Evolutionary conservation across 2,888 invertebrate genomes (phyloP), one percentile per base, ranked within the genome.

Genomic region (Tetragonisca angustula): DNA sequence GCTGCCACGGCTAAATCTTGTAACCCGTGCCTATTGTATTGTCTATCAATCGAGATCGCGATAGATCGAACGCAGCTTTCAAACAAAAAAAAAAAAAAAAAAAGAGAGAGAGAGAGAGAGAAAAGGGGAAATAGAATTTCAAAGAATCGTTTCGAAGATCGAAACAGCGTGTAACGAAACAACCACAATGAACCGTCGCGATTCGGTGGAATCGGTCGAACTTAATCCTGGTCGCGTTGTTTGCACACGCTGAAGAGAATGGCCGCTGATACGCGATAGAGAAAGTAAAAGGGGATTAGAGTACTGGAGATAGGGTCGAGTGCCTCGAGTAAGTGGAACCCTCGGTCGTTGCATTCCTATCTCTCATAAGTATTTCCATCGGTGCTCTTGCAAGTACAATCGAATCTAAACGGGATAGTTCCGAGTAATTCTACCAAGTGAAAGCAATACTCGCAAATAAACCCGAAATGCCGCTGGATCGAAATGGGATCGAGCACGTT

Each of bases 171-270:
- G 32, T 69, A 54, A 32, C 52, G 32, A 32, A 69, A n/a, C 32
- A 36, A 32, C n/a, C 52, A 27, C 69, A 69, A 52, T 36, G n/a
- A 36, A 70, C 5, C 32, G 24, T 52, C 43, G 9, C 43, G 62
- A 62, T 62, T 62, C 62, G 19, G 21, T 2, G 52, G 52, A 49
- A 73, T 49, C 54, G 49, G 65, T 65, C 59, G 59, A 67, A 56
- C 75, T 81, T 79, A 61, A 79, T 81, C 61, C 67, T 11, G 15
- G 9, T 24, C 19, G 36, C 36, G 27, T 54, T 78, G 74, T 67
- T 77, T 77, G 71, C 78, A 11, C 54, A 49, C 49, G 59, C 68
- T n/a, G 36, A 15, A 61, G 79, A n/a, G 54, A 76, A 49, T 50
- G 9, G 21, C 52, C 52, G 43, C 73, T 9, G 67, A 24, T 43